phyloP scores from a whole-genome alignment of 1,140 invertebrate species.

The Penaeus vannamei region DNA sequence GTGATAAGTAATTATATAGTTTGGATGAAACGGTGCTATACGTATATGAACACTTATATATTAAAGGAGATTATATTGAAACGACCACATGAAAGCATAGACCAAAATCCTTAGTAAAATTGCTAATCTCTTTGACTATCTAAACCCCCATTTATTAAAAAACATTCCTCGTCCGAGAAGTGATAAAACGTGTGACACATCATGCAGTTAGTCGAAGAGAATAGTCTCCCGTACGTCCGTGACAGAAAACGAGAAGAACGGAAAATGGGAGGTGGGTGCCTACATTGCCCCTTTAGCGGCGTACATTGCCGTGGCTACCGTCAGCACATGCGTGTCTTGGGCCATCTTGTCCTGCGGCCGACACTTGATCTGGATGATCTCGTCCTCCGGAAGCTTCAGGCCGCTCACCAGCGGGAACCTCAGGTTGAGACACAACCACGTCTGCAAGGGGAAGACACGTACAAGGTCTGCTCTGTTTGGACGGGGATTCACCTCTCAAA shows the following conservation, averaged over 20 bases:
- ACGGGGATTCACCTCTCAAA: too few species aligned
- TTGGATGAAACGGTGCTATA: too few species aligned
- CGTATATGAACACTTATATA: too few species aligned
- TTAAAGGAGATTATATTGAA: too few species aligned
- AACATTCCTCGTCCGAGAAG: too few species aligned
- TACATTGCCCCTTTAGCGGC: constrained; percentile 65
- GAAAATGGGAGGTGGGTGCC: constrained; percentile 51
- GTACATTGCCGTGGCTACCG: constrained; percentile 62
- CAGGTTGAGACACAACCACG: constrained; percentile 75
- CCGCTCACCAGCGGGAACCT: constrained; percentile 78
- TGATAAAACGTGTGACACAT: not conserved
- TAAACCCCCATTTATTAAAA: too few species aligned
- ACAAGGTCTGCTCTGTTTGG: too few species aligned
- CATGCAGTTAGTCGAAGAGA: constrained; percentile 33
- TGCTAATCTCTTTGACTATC: too few species aligned
- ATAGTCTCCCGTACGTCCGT: constrained; percentile 31
- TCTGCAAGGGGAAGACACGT: constrained; percentile 34
- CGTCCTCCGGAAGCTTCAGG: constrained; percentile 77
- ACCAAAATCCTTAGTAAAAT: too few species aligned
- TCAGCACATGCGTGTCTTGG: constrained; percentile 75
- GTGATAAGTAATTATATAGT: too few species aligned
- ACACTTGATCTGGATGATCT: constrained; percentile 77
- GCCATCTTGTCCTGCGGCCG: constrained; percentile 76
- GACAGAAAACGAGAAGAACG: constrained; percentile 13
- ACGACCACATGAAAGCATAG: too few species aligned